These are phyloP conservation scores for Drosophila infuscata DNA, from an alignment of 2,888 invertebrate genomes.

Conservation along the genomic window DNA sequence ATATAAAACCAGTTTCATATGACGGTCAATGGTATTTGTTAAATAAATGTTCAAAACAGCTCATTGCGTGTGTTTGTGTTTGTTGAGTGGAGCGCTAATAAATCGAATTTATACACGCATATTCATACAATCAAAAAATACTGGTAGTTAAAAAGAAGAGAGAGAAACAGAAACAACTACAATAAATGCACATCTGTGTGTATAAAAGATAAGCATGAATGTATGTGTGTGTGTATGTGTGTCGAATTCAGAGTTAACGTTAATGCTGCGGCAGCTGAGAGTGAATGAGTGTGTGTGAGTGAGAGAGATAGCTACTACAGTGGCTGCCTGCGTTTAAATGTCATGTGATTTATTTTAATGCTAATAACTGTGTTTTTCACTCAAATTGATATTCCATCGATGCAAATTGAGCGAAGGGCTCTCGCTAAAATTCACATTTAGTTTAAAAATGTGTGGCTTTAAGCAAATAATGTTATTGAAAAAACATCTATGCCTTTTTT, in stretches of 20 bases:
- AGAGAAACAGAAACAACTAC: conserved; percentile 1
- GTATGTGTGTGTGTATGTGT: conserved; percentile 5
- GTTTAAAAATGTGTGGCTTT: conserved; percentile 9
- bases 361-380: conserved; percentile 55
- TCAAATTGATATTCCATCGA: conserved; percentile 31
- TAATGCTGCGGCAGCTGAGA: conserved; percentile 26
- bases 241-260: conserved; percentile 44
- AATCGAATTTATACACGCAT: conserved; percentile 66
- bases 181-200: conserved; percentile 30
- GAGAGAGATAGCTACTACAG: conserved; percentile 35
- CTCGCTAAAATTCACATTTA: conserved; percentile 18
- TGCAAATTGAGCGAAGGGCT: conserved; percentile 32
- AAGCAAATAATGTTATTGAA: background rate
- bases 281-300: conserved; percentile 21
- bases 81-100: conserved; percentile 47
- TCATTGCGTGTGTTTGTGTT: conserved; percentile 20
- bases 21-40: conserved; percentile 65
- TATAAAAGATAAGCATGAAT: conserved; percentile 4
- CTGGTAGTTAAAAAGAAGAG: conserved; percentile 17
- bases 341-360: conserved; percentile 70
- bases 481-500: background rate
- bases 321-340: conserved; percentile 44
- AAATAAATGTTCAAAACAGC: conserved; percentile 42
- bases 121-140: conserved; percentile 29
- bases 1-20: conserved; percentile 73